Base-by-base conservation (phyloP, 2,113 vertebrate genomes). In the Thymallus thymallus region DNA sequence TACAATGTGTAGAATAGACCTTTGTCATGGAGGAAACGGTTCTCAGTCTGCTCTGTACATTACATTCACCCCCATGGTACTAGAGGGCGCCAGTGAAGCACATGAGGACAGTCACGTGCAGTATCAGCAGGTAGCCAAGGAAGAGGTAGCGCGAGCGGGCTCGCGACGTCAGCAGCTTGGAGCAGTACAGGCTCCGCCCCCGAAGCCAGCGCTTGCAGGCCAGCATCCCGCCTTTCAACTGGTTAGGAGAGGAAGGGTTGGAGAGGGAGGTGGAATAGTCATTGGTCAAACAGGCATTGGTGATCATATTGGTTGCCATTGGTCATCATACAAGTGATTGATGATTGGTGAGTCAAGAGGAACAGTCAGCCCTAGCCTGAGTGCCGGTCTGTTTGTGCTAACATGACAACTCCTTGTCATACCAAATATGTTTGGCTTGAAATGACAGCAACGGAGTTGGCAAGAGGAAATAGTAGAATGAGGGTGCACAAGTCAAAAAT, bases 151-250 rank as follows among this genome's bases (percentile, higher is more conserved):
- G 94, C 10, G 95, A 94, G 75, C 95, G 94, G 9, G 91, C 90
- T 61, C 94, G 90, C 46, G 94, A 88, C 0, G 92, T 94, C 89
- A 97, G 84, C 86, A 96, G 85, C 83, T 94, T 93, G 62, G 95
- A 94, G 83, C 95, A 96, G 90, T 94, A 96, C 35, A 96, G 90
- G 76, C 95, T 96, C 78, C 95, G 78, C 1, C 95, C 94, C 1
- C 94, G 88, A 67, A 97, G 79, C 95, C 95, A 96, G 9, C 94
- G 92, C 1, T 89, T 90, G 41, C 95, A 85, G 22, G 89, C 90
- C 70, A 91, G 88, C 67, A 92, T 82, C 64, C 94, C 93, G 24
- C 94, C 93, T 85, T 92, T 94, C 82, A 96, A 82, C 96, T 97
- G 90, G 32, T 71, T 82, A 70, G 75, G 10, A 56, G 77, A 6